phyloP scores from a whole-genome alignment of 2,797 vertebrate species.

The Intellagama lesueurii region DNA sequence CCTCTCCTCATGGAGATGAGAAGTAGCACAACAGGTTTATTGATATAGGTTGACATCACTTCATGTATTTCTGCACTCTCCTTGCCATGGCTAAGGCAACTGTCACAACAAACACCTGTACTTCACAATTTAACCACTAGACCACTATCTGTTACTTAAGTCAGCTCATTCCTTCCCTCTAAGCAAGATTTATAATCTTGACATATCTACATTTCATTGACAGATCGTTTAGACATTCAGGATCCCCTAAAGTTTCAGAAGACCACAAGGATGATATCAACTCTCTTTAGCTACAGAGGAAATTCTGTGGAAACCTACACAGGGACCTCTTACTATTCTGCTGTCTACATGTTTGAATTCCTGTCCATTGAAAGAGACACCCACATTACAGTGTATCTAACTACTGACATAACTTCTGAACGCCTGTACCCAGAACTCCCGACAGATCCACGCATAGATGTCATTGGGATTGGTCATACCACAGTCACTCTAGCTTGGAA shows the following conservation, averaged over 20 bases:
- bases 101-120: background rate
- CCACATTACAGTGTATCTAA: slow-evolving; percentile 81
- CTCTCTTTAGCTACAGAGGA: slow-evolving; percentile 85
- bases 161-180: background rate
- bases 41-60: background rate
- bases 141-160: background rate
- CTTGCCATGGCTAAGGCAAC: background rate
- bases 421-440: slow-evolving; percentile 86
- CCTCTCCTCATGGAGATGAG: background rate
- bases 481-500: slow-evolving; percentile 89
- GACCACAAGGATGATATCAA: slow-evolving; percentile 77
- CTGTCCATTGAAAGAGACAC: slow-evolving; percentile 83
- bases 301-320: slow-evolving; percentile 82
- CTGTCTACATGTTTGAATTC: slow-evolving; percentile 87
- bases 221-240: slow-evolving; percentile 52
- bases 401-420: slow-evolving; percentile 77
- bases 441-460: slow-evolving; percentile 83
- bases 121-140: background rate
- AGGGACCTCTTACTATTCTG: slow-evolving; percentile 75
- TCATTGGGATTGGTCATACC: slow-evolving; percentile 84
- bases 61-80: background rate
- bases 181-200: background rate
- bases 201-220: slow-evolving; percentile 27
- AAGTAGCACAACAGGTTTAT: background rate
- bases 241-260: slow-evolving; percentile 71